Evolutionary conservation across 37 sponge, comb jelly and placozoan genomes (phyloP), one percentile per base, ranked within the genome.

Genomic region (Beroe forskalii): DNA sequence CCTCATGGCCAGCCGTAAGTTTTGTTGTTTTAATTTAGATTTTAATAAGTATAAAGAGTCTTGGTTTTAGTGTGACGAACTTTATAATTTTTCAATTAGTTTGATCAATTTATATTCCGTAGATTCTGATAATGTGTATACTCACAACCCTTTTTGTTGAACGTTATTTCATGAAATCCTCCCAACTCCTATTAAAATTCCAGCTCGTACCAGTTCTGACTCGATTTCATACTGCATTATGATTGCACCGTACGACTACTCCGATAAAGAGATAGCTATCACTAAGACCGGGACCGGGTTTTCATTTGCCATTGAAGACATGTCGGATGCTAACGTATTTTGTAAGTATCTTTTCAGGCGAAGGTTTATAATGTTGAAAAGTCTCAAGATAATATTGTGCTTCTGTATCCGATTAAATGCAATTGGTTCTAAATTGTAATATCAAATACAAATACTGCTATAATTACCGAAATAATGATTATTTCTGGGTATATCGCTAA

Each of bases 341-440:
- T 63, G 66, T 63, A 19, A 63, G 66, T 63, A 63, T 63, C 17
- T n/a, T n/a, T n/a, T n/a, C n/a, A n/a, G n/a, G n/a, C n/a, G 17
- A 55, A 55, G 60, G 60, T 55, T 55, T 55, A 55, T 55, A 55
- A 20, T n/a, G n/a, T n/a, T n/a, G n/a, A n/a, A n/a, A n/a, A n/a
- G n/a, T n/a, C n/a, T n/a, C n/a, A n/a, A n/a, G n/a, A 55, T 55
- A 55, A 55, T 55, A 20, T 6, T 23, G 66, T 63, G 24, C 25
- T 63, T 17, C 60, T 9, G 60, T 20, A 17, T 55, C 60, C 60
- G 17, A 20, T 55, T 55, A 55, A 9, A 55, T n/a, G n/a, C n/a
- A 55, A 55, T 55, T 55, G 17, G 9, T 55, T 17, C 60, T 55
- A 55, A 55, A 55, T 55, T 55, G 17, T 55, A 55, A 17, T 20